Evolutionary conservation across 1,140 invertebrate genomes (phyloP).

Genomic region (Cotesia chilonis): DNA sequence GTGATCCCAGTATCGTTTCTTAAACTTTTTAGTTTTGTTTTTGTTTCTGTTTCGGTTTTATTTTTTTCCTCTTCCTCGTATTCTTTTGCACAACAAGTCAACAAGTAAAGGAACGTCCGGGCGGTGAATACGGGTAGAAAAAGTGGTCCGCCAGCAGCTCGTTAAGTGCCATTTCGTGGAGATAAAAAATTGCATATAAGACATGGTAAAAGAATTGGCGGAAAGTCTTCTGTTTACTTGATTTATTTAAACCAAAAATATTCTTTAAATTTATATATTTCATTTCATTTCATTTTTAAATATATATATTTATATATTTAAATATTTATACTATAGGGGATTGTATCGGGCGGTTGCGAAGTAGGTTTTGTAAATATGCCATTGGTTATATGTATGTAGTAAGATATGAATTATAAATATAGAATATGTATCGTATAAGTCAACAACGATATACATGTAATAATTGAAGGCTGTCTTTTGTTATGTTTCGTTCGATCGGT

Average conservation of each 20-base stretch:
- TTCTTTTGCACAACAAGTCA: not conserved
- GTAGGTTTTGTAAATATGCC: not conserved
- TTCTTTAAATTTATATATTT: not conserved
- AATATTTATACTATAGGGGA: not conserved
- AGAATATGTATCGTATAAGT: not conserved
- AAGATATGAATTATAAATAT: not conserved
- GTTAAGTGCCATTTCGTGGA: conserved; percentile 17
- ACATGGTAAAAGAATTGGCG: conserved; percentile 17
- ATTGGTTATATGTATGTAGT: not conserved
- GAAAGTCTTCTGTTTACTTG: conserved; percentile 1
- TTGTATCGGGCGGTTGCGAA: too few relatives aligned
- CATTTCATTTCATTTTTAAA: not conserved
- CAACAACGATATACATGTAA: not conserved
- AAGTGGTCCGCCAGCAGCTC: conserved; percentile 22
- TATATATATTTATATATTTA: not conserved
- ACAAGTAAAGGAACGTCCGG: not conserved
- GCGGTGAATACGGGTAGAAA: conserved; percentile 11
- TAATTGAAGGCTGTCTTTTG: conserved; percentile 3
- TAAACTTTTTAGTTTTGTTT: too few relatives aligned
- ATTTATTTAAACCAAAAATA: conserved; percentile 10
- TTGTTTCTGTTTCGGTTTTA: too few relatives aligned
- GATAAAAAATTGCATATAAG: conserved; percentile 18
- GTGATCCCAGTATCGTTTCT: too few relatives aligned
- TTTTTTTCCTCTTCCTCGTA: conserved; percentile 12
- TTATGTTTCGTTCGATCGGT: conserved; percentile 4